Conservation (phyloP, 2,113 vertebrate species). For the Cettia cetti region DNA sequence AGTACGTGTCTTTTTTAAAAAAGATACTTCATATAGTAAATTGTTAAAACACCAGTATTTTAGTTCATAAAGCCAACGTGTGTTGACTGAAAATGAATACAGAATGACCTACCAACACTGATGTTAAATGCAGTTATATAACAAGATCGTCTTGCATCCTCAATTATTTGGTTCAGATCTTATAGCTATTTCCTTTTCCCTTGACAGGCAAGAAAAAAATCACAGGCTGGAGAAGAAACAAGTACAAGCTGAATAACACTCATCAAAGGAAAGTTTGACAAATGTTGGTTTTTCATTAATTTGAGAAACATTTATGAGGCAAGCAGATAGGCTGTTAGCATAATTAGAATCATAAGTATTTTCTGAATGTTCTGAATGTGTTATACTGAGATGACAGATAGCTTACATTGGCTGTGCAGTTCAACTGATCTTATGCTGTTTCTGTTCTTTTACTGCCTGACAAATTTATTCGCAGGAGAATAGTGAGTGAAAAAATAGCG, state of each 20-base stretch:
- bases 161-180: not conserved
- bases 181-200: not conserved
- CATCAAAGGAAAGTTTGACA: not conserved
- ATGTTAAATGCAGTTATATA: not conserved
- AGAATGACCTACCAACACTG: not conserved
- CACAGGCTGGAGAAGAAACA: not conserved
- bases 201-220: not conserved
- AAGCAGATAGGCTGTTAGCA: not conserved
- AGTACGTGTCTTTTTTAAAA: not conserved
- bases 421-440: not conserved
- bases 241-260: not conserved
- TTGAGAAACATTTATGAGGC: slow-evolving; percentile 2
- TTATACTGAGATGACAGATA: not conserved
- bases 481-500: not conserved
- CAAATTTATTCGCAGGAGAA: not conserved
- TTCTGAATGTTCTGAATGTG: not conserved
- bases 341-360: not conserved
- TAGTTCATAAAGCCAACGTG: not conserved
- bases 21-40: not conserved
- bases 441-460: not conserved
- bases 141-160: not conserved
- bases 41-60: not conserved
- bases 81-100: not conserved
- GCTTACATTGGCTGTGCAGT: not conserved
- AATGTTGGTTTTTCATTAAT: slow-evolving; percentile 1